phyloP scores from a whole-genome alignment of 2,797 vertebrate species.

The Gallirallus australis region DNA sequence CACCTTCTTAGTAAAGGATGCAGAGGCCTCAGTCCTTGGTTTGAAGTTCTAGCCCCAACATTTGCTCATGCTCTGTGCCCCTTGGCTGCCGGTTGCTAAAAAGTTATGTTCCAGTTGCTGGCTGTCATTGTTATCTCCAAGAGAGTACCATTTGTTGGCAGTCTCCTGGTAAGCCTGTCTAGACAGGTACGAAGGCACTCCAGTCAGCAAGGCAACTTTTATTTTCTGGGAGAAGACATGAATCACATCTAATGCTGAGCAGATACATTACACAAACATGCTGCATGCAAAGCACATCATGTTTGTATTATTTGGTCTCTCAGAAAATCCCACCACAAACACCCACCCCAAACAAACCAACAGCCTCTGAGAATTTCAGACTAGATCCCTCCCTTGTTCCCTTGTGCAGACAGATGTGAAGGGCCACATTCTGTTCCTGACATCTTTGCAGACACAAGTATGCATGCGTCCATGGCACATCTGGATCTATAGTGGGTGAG shows the following conservation, averaged over 20 bases:
- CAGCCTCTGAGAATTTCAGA: neutral
- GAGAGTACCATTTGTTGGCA: neutral
- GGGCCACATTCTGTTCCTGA: neutral
- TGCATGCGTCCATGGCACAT: accelerated
- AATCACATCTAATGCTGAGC: neutral
- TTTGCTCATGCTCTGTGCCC: neutral
- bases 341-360: neutral
- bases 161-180: neutral
- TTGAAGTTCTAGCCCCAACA: accelerated
- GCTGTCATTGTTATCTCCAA: neutral
- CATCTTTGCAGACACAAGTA: neutral
- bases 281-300: neutral
- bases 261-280: neutral
- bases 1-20: neutral
- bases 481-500: accelerated
- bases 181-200: accelerated
- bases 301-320: neutral
- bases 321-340: neutral
- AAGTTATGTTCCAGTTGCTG: neutral
- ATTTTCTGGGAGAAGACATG: neutral
- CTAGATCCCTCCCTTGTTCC: neutral
- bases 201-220: accelerated
- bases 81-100: neutral
- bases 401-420: accelerated
- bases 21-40: neutral